A percentile compares a stretch with the other conserved stretches of the same genome.
Conservation (phyloP, 1,140 invertebrate genomes). For the Macrobrachium nipponense region DNA sequence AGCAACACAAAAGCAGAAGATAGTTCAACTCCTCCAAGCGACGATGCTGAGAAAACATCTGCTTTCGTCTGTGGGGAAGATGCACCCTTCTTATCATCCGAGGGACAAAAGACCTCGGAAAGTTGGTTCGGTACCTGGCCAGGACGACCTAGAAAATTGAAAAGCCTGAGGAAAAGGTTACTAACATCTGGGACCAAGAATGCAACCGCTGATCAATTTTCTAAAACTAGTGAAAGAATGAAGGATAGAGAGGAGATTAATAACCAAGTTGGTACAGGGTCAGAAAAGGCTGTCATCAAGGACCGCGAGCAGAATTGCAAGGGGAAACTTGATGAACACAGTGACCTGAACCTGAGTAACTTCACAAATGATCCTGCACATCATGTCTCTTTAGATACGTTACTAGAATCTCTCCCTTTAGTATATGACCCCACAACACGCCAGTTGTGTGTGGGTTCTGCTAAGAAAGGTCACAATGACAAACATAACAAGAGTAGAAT, state of each 20-base stretch:
- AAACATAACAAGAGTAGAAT: constrained; percentile 22
- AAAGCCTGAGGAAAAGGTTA: constrained; percentile 40
- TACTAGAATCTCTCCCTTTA: constrained; percentile 67
- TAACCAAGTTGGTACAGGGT: not conserved
- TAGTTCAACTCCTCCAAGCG: no score
- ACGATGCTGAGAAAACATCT: no score
- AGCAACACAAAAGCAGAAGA: no score
- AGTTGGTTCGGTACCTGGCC: constrained; percentile 49
- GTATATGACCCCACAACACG: constrained; percentile 68
- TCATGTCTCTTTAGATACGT: constrained; percentile 63
- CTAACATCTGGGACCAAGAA: constrained; percentile 29
- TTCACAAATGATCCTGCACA: not conserved
- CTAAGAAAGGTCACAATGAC: constrained; percentile 52
- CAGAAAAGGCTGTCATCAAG: no score
- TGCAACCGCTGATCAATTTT: not conserved
- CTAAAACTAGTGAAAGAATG: not conserved
- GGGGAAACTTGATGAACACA: not conserved
- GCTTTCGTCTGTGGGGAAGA: constrained; percentile 13
- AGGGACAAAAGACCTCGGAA: constrained; percentile 20
- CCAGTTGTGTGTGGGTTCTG: constrained; percentile 66
- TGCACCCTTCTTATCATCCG: not conserved
- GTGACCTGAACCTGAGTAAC: not conserved
- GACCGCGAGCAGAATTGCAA: not conserved
- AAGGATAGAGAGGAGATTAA: not conserved
- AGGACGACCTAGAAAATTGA: constrained; percentile 41